Conservation (phyloP, 2,888 invertebrate genomes). For the Eudiplozoon nipponicum region DNA sequence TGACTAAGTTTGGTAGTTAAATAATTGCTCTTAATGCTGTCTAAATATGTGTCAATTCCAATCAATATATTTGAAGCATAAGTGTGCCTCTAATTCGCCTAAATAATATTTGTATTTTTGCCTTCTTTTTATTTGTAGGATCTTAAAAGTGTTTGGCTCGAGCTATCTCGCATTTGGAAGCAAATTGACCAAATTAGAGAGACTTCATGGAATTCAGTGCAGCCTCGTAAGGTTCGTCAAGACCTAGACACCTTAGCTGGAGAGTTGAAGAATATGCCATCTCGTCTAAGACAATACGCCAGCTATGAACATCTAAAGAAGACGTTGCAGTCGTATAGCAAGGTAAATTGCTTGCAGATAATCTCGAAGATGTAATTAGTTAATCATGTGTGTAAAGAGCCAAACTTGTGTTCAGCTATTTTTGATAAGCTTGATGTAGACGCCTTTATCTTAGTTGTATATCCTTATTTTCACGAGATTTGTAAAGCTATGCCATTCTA, state of each 20-base stretch:
- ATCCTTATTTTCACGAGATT: no score
- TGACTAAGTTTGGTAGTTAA: no score
- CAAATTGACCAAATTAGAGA: slow-evolving; percentile 87
- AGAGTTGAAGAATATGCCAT: slow-evolving; percentile 69
- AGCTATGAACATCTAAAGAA: slow-evolving; percentile 88
- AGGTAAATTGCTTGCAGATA: slow-evolving; percentile 35
- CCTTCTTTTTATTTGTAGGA: slow-evolving; percentile 8
- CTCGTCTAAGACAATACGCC: slow-evolving; percentile 70
- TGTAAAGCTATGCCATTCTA: no score
- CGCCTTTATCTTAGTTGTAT: no score
- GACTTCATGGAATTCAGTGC: slow-evolving; percentile 86
- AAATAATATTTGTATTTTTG: background rate
- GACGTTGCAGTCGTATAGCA: slow-evolving; percentile 67
- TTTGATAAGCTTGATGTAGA: no score
- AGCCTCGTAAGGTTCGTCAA: slow-evolving; percentile 74
- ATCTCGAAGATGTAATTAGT: no score
- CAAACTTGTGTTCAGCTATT: no score
- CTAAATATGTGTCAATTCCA: no score
- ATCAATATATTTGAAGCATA: no score
- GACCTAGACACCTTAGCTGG: slow-evolving; percentile 64
- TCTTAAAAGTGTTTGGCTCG: slow-evolving; percentile 70
- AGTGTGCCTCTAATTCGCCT: no score
- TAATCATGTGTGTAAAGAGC: no score
- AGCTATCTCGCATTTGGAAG: slow-evolving; percentile 69
- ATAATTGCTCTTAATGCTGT: no score